Evolutionary conservation across 2,113 vertebrate genomes (phyloP).

Genomic region (Abramis brama): DNA sequence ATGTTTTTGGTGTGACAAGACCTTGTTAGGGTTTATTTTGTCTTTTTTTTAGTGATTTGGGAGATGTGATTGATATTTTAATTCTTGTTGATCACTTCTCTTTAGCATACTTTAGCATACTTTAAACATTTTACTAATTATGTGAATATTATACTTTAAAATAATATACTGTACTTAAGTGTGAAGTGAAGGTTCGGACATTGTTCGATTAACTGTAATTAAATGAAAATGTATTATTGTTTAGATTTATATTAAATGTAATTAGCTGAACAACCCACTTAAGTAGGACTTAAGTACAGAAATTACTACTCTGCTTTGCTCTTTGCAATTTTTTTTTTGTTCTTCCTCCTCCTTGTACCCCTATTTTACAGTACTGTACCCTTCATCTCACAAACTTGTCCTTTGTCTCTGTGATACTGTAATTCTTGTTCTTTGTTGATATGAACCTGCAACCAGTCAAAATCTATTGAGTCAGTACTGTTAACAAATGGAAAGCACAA

Average conservation of each 20-base stretch:
- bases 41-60: neutral
- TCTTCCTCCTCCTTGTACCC: too few relatives aligned
- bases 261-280: neutral
- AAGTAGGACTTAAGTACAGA: neutral
- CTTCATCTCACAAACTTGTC: too few relatives aligned
- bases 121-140: neutral
- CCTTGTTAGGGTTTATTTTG: neutral
- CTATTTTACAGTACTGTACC: too few relatives aligned
- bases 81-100: neutral
- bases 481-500: too few relatives aligned
- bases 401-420: too few relatives aligned
- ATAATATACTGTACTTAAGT: too few relatives aligned
- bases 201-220: neutral
- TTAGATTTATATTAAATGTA: neutral
- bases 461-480: too few relatives aligned
- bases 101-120: neutral
- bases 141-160: neutral
- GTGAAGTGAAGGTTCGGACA: too few relatives aligned
- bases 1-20: conserved; percentile 40
- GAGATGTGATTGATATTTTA: conserved; percentile 10
- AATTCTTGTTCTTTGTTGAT: too few relatives aligned
- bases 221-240: neutral
- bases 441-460: too few relatives aligned
- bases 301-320: too few relatives aligned
- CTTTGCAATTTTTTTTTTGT: too few relatives aligned